Evolutionary conservation across 2,888 invertebrate genomes (phyloP), one percentile per base, ranked within the genome.

Genomic region (Zhengitettix transpicula): DNA sequence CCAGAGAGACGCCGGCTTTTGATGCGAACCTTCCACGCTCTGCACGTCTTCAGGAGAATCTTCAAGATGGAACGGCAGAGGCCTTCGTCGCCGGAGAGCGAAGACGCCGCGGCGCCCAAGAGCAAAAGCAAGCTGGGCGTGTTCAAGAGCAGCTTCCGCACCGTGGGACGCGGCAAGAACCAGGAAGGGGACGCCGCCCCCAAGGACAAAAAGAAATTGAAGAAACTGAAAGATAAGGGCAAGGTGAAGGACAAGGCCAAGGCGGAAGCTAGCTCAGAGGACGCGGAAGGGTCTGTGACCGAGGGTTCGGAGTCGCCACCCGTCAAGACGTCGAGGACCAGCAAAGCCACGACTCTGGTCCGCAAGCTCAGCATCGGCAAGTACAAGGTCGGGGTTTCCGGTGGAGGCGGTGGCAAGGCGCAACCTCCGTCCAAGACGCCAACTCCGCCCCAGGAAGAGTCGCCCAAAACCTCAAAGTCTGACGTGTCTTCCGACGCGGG

Each of bases 291-390:
- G 11, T 15, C 40, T 1, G 52, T 15, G 9, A 42, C 40, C 10
- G 58, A 56, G 59, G 57, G 55, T 11, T 41, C 55, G 52, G 58
- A 42, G n/a, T 51, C 54, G 14, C 11, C 52, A 5, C 51, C 40
- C 1, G 40, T 47, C 42, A 61, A 60, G 41, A 58, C 57, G 52
- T 51, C 55, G 14, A 60, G 59, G 44, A 52, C 60, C 17, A 64
- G 63, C 42, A 64, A 62, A 41, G 62, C 61, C 10, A 57, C 63
- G 1, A 59, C 61, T 7, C 58, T 65, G n/a, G 62, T 64, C n/a
- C 57, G 65, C 17, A 62, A 61, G 55, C 57, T 65, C n/a, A 64
- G 64, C 57, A 62, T 58, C 52, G 62, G 60, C 7, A 60, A 56
- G 17, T 51, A 56, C 52, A 59, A 57, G 47, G 47, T 47, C 7